These are phyloP conservation scores for Rallus limicola DNA, from an alignment of 2,113 vertebrate species.

Conservation along the genomic window DNA sequence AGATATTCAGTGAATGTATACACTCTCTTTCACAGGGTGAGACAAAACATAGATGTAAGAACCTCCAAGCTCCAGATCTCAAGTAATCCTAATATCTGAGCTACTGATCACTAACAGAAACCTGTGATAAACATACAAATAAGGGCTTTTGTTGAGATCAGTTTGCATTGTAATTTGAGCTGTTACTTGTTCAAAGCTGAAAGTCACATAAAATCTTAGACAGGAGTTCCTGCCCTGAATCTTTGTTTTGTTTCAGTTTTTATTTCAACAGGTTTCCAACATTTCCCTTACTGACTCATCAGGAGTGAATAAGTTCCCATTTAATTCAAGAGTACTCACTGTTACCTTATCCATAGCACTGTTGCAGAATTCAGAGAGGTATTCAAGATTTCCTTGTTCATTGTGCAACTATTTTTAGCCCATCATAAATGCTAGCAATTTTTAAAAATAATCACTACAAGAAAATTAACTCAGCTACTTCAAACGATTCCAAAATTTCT, in stretches of 20 bases:
- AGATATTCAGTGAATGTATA: neutral
- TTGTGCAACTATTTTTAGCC: neutral
- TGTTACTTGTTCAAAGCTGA: neutral
- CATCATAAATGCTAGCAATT: neutral
- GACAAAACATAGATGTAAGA: neutral
- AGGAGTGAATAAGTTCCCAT: neutral
- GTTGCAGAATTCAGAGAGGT: neutral
- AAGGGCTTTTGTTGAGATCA: neutral
- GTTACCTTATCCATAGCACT: neutral
- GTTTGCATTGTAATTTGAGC: neutral
- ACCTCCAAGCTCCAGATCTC: neutral
- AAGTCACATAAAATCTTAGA: neutral
- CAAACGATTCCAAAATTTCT: neutral
- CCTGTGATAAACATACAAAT: neutral
- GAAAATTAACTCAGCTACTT: neutral
- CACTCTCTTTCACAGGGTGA: neutral
- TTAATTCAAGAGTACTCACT: neutral
- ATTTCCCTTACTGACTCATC: neutral
- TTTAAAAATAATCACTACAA: neutral
- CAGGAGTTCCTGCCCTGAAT: rapidly evolving
- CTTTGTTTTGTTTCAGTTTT: neutral
- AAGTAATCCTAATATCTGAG: neutral
- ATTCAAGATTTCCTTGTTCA: neutral
- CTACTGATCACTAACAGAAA: neutral
- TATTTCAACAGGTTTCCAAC: neutral